Conservation (phyloP, 2,888 invertebrate genomes). For the Drosophila merina region DNA sequence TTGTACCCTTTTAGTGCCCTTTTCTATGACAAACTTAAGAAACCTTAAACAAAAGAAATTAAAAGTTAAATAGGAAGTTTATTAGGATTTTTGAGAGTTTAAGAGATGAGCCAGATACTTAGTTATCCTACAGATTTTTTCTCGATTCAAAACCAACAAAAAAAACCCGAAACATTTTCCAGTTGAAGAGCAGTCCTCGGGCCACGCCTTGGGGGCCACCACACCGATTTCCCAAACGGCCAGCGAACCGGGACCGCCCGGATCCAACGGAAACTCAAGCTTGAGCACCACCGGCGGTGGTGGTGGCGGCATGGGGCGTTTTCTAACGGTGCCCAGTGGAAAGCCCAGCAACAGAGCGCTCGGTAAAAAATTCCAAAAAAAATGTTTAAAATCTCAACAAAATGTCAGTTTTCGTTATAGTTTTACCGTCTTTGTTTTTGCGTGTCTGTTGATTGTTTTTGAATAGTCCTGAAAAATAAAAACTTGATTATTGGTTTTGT, state of each 20-base stretch:
- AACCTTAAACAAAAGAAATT: not conserved
- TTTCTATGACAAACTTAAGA: not conserved
- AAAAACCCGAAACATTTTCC: conserved; percentile 64
- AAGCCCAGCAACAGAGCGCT: conserved; percentile 78
- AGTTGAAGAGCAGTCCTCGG: conserved; percentile 83
- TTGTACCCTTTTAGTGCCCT: not conserved
- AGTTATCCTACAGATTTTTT: conserved; percentile 11
- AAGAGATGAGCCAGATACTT: conserved; percentile 41
- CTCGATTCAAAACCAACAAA: conserved; percentile 9
- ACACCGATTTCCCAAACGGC: conserved; percentile 80
- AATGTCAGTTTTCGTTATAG: conserved; percentile 29
- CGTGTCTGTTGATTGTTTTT: conserved; percentile 38
- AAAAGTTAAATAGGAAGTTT: not conserved
- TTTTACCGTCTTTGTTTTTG: conserved; percentile 33
- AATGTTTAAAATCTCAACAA: conserved; percentile 8
- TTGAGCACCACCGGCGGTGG: conserved; percentile 63
- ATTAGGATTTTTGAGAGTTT: not conserved
- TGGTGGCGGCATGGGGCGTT: conserved; percentile 82
- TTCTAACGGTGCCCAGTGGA: conserved; percentile 83
- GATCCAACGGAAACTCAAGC: conserved; percentile 75
- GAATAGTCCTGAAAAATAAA: conserved; percentile 16
- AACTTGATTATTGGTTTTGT: conserved; percentile 23
- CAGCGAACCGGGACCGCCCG: conserved; percentile 73
- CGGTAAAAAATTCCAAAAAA: conserved; percentile 47
- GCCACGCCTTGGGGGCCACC: conserved; percentile 70